Percentiles rank a stretch among this genome's conserved stretches.
Evolutionary conservation across 2,113 vertebrate genomes (phyloP).

Genomic region (Elanoides forficatus): DNA sequence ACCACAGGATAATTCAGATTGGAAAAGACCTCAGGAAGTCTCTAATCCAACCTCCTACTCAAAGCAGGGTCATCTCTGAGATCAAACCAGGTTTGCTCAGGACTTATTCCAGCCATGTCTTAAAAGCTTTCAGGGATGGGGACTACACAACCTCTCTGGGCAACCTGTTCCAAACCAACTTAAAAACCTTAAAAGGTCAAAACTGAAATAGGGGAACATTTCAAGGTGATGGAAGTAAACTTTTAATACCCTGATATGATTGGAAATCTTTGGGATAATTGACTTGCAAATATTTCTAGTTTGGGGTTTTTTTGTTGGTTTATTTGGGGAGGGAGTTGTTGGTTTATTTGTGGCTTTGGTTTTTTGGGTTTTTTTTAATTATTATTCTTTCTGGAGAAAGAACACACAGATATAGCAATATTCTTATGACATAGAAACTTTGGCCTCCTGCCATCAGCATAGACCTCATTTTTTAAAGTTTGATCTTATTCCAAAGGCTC

Average conservation of each 20-base stretch:
- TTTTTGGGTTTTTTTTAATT: background rate
- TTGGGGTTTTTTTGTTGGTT: background rate
- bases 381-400: background rate
- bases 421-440: background rate
- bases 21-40: background rate
- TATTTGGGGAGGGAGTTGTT: background rate
- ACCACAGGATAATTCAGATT: background rate
- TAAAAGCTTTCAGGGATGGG: background rate
- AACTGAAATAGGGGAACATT: background rate
- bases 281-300: background rate
- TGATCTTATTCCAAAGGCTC: background rate
- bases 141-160: background rate
- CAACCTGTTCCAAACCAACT: background rate
- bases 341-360: background rate
- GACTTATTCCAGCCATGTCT: background rate
- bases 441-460: background rate
- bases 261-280: background rate
- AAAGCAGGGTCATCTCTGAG: background rate
- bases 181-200: background rate
- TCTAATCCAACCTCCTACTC: background rate
- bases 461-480: background rate
- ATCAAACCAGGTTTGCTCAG: background rate
- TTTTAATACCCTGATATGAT: background rate
- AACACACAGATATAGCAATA: background rate
- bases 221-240: background rate